Conservation (phyloP, 2,797 vertebrate species). For the Danio jaintianensis region DNA sequence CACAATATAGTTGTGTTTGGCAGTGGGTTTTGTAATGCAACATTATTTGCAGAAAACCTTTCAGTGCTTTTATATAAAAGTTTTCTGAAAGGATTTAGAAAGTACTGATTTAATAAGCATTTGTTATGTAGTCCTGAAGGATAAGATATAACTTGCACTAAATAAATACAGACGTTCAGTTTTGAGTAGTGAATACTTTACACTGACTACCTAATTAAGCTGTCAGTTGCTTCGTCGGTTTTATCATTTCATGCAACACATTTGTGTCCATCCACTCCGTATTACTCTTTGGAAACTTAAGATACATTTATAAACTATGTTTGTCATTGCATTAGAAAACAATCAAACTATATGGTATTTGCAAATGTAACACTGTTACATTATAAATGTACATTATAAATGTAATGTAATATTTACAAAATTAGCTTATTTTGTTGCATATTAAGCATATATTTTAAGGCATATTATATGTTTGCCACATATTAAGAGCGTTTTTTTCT, state of each 20-base stretch:
- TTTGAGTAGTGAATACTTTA: neutral
- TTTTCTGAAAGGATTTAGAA: neutral
- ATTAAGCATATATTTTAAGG: no score
- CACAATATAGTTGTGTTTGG: neutral
- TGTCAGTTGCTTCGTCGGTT: neutral
- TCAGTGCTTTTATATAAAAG: neutral
- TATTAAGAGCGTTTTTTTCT: neutral
- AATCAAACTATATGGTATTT: slow-evolving; percentile 6
- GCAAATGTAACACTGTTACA: neutral
- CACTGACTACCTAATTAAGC: slow-evolving; percentile 15
- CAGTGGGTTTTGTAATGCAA: no score
- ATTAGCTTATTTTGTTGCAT: no score
- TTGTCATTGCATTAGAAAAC: neutral
- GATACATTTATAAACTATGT: neutral
- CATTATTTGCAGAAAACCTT: neutral
- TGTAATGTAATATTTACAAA: neutral
- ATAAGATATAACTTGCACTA: neutral
- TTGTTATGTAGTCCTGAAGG: neutral
- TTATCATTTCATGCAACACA: slow-evolving; percentile 16
- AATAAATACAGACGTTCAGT: neutral
- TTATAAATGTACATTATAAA: no score
- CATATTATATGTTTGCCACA: no score
- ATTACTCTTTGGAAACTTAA: slow-evolving; percentile 13
- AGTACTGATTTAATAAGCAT: neutral
- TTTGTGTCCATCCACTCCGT: slow-evolving; percentile 3